phyloP scores from a whole-genome alignment of 2,888 invertebrate species.

The Dastarcus helophoroides region DNA sequence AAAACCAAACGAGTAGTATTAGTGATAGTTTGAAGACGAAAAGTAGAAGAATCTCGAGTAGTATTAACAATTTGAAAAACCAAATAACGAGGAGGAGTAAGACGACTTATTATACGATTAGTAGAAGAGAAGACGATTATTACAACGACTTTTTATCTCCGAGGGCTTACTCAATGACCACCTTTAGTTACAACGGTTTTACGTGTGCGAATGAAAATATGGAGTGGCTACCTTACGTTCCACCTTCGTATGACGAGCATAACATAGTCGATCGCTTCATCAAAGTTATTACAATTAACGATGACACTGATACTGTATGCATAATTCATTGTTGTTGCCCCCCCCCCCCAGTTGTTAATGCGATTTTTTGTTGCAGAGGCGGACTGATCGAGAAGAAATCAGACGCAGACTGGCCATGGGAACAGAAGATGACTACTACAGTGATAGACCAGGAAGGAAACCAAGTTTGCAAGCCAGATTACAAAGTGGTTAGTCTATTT shows the following conservation, averaged over 20 bases:
- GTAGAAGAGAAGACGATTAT: conserved; percentile 28
- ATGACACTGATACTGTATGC: conserved; percentile 27
- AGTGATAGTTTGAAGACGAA: conserved; percentile 34
- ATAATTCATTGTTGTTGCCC: not conserved
- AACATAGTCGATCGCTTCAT: conserved; percentile 47
- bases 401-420: conserved; percentile 79
- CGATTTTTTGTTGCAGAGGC: conserved; percentile 51
- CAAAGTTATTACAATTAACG: conserved; percentile 42
- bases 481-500: conserved; percentile 57
- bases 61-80: conserved; percentile 30
- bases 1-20: conserved; percentile 37
- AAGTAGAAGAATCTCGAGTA: conserved; percentile 30
- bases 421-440: conserved; percentile 58
- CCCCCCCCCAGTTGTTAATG: not conserved
- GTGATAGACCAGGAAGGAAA: conserved; percentile 65
- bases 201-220: conserved; percentile 36
- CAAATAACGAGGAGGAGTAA: conserved; percentile 31
- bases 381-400: conserved; percentile 88
- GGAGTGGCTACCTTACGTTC: conserved; percentile 36
- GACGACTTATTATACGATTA: conserved; percentile 29
- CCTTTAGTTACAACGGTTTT: conserved; percentile 41
- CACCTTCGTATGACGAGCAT: conserved; percentile 39
- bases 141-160: conserved; percentile 43
- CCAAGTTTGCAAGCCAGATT: conserved; percentile 79
- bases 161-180: conserved; percentile 40